A percentile compares a stretch with the other conserved stretches of the same genome.
Conservation (phyloP, 2,888 invertebrate species). For the Charanyca ferruginea region DNA sequence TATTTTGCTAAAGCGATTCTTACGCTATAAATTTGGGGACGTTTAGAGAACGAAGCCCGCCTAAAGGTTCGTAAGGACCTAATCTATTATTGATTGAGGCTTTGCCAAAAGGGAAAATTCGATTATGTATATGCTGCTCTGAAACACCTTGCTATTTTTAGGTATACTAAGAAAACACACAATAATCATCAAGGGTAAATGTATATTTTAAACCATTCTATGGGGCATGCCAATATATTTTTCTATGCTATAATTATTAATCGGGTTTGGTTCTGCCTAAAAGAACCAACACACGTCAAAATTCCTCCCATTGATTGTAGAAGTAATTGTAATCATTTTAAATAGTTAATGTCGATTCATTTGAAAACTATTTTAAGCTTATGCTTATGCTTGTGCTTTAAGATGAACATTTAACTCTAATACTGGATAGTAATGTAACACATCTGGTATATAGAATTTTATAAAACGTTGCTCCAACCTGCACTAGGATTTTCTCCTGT, state of each 20-base stretch:
- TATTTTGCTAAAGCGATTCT: conserved; percentile 72
- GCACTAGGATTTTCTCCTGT: too few relatives aligned
- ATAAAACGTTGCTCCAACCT: too few relatives aligned
- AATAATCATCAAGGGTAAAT: not conserved
- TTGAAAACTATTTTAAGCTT: too few relatives aligned
- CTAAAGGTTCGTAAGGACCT: conserved; percentile 74
- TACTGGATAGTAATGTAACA: too few relatives aligned
- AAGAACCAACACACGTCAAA: too few relatives aligned
- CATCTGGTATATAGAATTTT: not conserved
- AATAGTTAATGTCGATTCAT: too few relatives aligned
- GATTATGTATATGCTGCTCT: conserved; percentile 67
- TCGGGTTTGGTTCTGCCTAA: too few relatives aligned
- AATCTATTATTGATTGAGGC: conserved; percentile 81
- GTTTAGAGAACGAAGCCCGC: conserved; percentile 73
- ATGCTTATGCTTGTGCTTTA: too few relatives aligned
- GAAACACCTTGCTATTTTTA: conserved; percentile 64
- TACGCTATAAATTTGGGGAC: conserved; percentile 74
- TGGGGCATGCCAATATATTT: not conserved
- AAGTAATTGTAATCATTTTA: too few relatives aligned
- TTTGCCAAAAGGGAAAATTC: conserved; percentile 69
- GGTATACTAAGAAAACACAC: not conserved
- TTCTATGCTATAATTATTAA: too few relatives aligned
- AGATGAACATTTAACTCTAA: too few relatives aligned
- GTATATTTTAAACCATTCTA: not conserved
- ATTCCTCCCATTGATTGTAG: too few relatives aligned